Evolutionary conservation across 1,140 invertebrate genomes (phyloP).

Genomic region (Aphis gossypii): DNA sequence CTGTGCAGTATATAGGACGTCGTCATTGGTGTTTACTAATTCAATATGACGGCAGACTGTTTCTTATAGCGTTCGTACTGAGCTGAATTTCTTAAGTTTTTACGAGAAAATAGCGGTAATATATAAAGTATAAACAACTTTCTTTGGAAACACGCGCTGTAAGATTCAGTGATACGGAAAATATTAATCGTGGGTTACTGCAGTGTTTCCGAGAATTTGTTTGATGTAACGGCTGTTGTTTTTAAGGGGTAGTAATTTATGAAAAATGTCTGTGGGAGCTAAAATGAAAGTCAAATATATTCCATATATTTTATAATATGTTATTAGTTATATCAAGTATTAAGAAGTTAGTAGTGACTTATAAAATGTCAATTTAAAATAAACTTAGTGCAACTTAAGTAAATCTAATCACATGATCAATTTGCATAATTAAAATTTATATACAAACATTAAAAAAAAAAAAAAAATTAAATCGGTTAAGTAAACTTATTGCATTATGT

Average conservation of each 20-base stretch:
- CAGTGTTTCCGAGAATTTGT: conserved; percentile 7
- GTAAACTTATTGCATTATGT: background rate
- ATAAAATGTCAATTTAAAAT: background rate
- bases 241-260: conserved; percentile 8
- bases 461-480: background rate
- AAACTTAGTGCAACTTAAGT: background rate
- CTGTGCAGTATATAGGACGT: background rate
- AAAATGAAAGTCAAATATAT: conserved; percentile 10
- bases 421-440: background rate
- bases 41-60: background rate
- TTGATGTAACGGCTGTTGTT: background rate
- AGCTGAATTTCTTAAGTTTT: conserved; percentile 10
- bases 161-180: conserved; percentile 6
- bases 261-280: background rate
- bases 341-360: background rate
- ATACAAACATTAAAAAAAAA: background rate
- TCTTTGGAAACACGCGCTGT: background rate
- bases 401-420: background rate
- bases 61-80: background rate
- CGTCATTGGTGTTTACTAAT: conserved; percentile 12
- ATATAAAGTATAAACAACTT: background rate
- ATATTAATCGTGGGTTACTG: background rate
- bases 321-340: background rate
- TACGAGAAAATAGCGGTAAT: background rate
- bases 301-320: background rate